Percentiles rank a stretch among this genome's conserved stretches.
Conservation (phyloP, 2,888 invertebrate genomes). For the Lepidocyrtinus sp. region DNA sequence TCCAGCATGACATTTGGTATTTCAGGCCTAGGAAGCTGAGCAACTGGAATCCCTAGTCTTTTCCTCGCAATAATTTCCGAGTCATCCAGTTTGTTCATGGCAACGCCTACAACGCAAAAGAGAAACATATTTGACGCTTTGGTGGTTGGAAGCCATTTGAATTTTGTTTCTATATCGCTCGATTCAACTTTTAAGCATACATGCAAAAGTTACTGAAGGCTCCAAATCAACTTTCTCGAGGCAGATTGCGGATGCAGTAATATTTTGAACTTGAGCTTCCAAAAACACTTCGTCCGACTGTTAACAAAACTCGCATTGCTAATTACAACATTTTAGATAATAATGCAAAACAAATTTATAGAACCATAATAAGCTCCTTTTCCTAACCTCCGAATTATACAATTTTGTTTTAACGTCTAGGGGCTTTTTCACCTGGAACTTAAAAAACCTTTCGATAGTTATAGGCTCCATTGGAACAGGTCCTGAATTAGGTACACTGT, state of each 20-base stretch:
- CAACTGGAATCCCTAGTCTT: conserved; percentile 38
- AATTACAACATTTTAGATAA: conserved; percentile 26
- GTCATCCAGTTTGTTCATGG: conserved; percentile 61
- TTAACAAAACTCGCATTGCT: conserved; percentile 19
- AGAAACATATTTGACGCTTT: too few relatives aligned
- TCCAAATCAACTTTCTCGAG: conserved; percentile 95
- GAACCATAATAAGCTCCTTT: conserved; percentile 35
- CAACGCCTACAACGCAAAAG: conserved; percentile 39
- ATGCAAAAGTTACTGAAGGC: conserved; percentile 89
- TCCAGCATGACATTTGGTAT: conserved; percentile 77
- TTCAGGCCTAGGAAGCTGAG: conserved; percentile 33
- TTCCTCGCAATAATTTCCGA: conserved; percentile 44
- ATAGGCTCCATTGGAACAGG: conserved; percentile 76
- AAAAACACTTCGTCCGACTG: conserved; percentile 79
- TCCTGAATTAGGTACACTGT: conserved; percentile 74
- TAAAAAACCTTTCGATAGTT: conserved; percentile 96
- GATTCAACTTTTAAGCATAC: conserved; percentile 72
- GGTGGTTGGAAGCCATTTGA: too few relatives aligned
- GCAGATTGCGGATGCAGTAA: conserved; percentile 92
- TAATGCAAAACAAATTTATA: conserved; percentile 4
- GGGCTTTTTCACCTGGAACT: conserved; percentile 97
- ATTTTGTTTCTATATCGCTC: background rate
- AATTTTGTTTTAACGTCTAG: conserved; percentile 99
- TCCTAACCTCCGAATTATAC: conserved; percentile 91
- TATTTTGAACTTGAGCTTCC: conserved; percentile 90